phyloP scores from a whole-genome alignment of 2,888 invertebrate species.

The Idaea aversata region DNA sequence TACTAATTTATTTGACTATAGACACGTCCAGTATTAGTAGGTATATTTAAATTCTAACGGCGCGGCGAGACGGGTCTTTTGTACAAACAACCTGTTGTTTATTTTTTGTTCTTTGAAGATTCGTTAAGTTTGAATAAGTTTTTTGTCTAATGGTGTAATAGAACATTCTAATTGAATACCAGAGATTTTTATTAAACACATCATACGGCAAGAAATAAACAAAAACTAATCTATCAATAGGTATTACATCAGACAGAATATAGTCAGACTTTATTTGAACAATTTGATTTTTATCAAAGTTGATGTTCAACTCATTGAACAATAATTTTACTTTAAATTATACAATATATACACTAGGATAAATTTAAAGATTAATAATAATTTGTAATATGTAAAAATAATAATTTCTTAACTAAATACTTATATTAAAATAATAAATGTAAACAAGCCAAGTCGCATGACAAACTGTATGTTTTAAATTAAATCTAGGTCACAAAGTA shows the following conservation, averaged over 20 bases:
- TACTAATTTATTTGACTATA: conserved; percentile 13
- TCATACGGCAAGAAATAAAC: not conserved
- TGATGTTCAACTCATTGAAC: no score
- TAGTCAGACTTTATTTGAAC: not conserved
- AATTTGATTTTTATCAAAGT: not conserved
- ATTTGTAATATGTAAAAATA: no score
- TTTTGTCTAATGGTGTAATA: not conserved
- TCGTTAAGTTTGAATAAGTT: not conserved
- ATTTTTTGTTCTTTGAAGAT: not conserved
- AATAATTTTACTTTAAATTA: no score
- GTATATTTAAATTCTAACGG: conserved; percentile 1
- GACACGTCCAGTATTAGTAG: conserved; percentile 8
- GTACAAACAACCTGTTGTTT: not conserved
- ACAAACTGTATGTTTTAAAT: no score
- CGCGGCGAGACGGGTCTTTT: not conserved
- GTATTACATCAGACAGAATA: not conserved
- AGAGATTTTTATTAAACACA: not conserved
- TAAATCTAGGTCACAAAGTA: no score
- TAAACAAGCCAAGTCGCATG: no score
- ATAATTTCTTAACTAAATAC: no score
- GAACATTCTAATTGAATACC: not conserved
- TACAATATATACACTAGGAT: no score
- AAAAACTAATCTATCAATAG: not conserved
- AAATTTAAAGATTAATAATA: no score
- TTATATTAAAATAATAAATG: no score